A percentile compares a stretch with the other conserved stretches of the same genome.
phyloP scores from a whole-genome alignment of 2,113 vertebrate genomes.

The Asarcornis scutulata region DNA sequence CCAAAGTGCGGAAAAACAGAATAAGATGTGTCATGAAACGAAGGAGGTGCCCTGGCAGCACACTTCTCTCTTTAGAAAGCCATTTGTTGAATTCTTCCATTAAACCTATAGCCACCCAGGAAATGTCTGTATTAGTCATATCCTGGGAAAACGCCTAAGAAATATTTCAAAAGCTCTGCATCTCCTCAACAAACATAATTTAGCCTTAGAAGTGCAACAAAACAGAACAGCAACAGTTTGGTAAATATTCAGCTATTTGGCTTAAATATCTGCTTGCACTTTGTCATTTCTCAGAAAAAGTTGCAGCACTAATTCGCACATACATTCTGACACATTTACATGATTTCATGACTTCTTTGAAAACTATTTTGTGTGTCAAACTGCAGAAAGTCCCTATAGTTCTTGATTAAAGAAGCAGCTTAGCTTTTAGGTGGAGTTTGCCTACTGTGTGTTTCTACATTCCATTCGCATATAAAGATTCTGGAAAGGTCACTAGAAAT shows the following conservation, averaged over 20 bases:
- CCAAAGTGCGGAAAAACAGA: conserved; percentile 91
- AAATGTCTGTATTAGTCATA: neutral
- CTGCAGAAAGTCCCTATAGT: neutral
- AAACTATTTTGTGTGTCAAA: neutral
- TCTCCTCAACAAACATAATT: neutral
- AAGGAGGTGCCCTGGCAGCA: conserved; percentile 90
- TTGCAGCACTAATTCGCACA: neutral
- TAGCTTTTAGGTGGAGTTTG: neutral
- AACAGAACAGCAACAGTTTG: neutral
- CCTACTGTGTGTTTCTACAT: neutral
- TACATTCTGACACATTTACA: neutral
- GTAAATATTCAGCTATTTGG: neutral
- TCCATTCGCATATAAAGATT: neutral
- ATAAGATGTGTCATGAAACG: conserved; percentile 94
- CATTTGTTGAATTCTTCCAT: conserved; percentile 93
- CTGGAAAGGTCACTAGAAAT: conserved; percentile 22
- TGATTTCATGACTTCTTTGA: neutral
- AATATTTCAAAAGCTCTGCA: neutral
- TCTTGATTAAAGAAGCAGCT: neutral
- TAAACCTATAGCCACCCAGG: conserved; percentile 79
- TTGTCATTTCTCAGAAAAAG: neutral
- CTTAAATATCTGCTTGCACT: neutral
- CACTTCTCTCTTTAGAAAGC: conserved; percentile 81
- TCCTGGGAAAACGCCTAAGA: neutral
- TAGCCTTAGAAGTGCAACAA: neutral